Evolutionary conservation across 2,797 vertebrate species (phyloP).

Genomic region (Megalops cyprinoides): DNA sequence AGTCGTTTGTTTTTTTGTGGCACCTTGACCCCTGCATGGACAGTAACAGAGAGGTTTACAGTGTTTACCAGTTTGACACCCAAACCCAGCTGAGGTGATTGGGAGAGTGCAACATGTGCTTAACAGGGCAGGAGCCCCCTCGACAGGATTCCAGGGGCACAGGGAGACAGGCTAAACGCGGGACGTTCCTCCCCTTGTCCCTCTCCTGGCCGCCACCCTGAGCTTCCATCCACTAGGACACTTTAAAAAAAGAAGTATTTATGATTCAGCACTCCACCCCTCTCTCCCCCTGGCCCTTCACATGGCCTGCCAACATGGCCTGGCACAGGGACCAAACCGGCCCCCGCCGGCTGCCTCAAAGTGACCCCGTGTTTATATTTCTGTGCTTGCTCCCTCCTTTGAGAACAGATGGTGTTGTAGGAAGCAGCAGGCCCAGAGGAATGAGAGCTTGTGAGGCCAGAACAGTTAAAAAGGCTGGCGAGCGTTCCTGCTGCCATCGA

Average conservation of each 20-base stretch:
- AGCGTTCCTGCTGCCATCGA: background rate
- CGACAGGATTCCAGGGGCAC: background rate
- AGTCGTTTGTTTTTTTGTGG: background rate
- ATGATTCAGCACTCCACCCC: constrained; percentile 64
- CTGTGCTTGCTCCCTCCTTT: background rate
- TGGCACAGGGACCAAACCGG: background rate
- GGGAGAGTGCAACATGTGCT: background rate
- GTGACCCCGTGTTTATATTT: background rate
- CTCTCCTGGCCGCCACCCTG: constrained; percentile 20
- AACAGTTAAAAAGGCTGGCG: background rate
- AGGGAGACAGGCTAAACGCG: background rate
- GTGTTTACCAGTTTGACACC: background rate
- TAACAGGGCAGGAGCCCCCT: background rate
- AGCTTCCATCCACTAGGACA: constrained; percentile 41
- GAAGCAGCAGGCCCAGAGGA: background rate
- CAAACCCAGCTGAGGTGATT: background rate
- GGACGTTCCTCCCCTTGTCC: background rate
- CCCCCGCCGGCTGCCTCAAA: background rate
- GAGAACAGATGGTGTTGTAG: background rate
- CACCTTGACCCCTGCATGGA: background rate
- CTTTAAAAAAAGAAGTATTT: constrained; percentile 74
- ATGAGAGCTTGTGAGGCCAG: background rate
- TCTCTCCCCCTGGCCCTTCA: constrained; percentile 64
- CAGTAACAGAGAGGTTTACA: background rate
- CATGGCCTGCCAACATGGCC: no score